Conservation (phyloP, 35 echinoderm and acorn worm species). For the Hemicentrotus pulcherrimus region DNA sequence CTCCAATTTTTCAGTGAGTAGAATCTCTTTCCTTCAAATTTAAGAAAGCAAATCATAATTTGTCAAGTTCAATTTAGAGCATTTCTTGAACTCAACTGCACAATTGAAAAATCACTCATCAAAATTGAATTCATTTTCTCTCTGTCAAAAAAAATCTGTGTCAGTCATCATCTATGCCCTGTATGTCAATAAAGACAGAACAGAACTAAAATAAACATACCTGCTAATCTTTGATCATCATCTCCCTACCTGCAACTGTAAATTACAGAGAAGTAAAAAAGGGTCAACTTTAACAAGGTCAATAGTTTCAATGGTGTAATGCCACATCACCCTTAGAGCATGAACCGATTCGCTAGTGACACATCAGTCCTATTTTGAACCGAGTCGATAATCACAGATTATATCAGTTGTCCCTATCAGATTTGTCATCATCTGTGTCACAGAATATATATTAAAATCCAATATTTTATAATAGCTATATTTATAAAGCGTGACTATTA, state of each 20-base stretch:
- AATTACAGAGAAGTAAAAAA: background rate
- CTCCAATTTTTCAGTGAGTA: no score
- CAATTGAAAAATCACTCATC: no score
- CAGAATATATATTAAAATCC: background rate
- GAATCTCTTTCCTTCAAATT: no score
- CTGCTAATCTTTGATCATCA: background rate
- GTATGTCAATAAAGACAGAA: no score
- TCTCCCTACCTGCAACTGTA: background rate
- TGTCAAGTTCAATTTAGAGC: no score
- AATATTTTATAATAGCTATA: background rate
- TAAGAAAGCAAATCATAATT: no score
- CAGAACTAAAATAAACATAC: background rate
- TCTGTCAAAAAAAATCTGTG: no score
- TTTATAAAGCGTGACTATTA: no score
- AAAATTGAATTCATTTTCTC: no score
- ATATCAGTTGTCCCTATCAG: conserved; percentile 1
- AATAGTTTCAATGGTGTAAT: background rate
- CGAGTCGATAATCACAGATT: conserved; percentile 18
- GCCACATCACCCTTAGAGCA: background rate
- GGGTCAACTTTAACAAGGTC: no score
- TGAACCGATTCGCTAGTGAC: background rate
- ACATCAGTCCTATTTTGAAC: conserved; percentile 54
- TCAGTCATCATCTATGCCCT: no score
- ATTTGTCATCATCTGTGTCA: background rate
- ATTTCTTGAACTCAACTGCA: no score